Base-by-base conservation (phyloP, 2,888 invertebrate genomes). In the Oligia fasciuncula region DNA sequence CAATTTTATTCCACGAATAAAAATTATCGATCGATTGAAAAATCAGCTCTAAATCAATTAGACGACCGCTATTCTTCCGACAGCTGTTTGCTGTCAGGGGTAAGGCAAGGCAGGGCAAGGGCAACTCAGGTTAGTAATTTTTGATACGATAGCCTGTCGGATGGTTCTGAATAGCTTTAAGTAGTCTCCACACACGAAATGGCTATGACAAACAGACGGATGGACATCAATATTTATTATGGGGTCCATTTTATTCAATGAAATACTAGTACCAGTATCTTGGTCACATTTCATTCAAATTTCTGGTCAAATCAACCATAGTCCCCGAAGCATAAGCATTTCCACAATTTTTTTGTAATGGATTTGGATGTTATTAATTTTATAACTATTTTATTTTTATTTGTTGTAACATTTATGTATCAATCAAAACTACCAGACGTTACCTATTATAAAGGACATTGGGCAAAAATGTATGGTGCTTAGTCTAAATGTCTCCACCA, bases 231-330 rank as follows among this genome's bases (percentile, higher is more conserved):
- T 14, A 29, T 46, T 73, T 63, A 63, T 29, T 43, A 46, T 5
- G 9, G 14, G 8, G 29, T 13, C 19, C 14, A 49, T 65, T 73
- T 29, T 13, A 72, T 72, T 6, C 19, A 57, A 43, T 43, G 51
- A n/a, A 9, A 4, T 14, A 40, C 11, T 6, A 11, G n/a, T 60
- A 66, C 17, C 14, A 49, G 5, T 46, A 35, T 73, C 0, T 40
- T 40, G 40, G n/a, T 35, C 35, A 35, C 13, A 67, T 73, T 51
- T 74, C 29, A 49, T 67, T 67, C 66, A 67, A n/a, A n/a, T n/a
- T n/a, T n/a, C n/a, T n/a, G 43, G 66, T n/a, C 23, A n/a, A 29
- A 29, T 29, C 29, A 29, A 29, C 8, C 14, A 14, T 49, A 29
- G 49, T 29, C 13, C 1, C 29, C 19, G 29, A 29, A 49, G 29